phyloP scores from a whole-genome alignment of 92 coral and sea anemone genomes.

The Blastomussa wellsi region DNA sequence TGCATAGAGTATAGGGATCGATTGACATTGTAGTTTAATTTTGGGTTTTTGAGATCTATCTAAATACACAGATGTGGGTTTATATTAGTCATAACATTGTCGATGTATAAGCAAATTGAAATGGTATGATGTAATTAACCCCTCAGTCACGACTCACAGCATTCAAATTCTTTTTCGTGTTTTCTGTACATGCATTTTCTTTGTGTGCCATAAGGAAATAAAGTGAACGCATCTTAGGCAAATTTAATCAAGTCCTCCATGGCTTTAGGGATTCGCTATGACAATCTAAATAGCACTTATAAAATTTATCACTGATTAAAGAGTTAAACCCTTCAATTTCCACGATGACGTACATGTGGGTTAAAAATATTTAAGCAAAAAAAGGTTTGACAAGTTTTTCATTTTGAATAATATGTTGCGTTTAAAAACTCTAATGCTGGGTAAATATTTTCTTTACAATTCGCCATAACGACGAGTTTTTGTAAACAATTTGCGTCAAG shows the following conservation, averaged over 20 bases:
- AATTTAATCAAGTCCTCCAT: not conserved
- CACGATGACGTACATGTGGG: not conserved
- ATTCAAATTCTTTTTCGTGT: not conserved
- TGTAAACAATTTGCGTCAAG: slow-evolving; percentile 12
- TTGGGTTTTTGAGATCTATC: not conserved
- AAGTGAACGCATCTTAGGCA: not conserved
- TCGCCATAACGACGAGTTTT: not conserved
- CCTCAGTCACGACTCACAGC: not conserved
- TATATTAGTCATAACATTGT: not conserved
- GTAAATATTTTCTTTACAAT: slow-evolving; percentile 6
- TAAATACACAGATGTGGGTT: not conserved
- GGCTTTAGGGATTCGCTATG: not conserved
- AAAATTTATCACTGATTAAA: not conserved
- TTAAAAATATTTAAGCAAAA: not conserved
- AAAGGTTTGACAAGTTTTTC: slow-evolving; percentile 17
- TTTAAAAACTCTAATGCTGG: not conserved
- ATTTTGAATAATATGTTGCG: not conserved
- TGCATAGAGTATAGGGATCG: no score
- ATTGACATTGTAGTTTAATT: no score
- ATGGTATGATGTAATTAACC: not conserved
- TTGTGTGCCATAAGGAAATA: not conserved
- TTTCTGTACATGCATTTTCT: not conserved
- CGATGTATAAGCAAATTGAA: not conserved
- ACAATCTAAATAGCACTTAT: not conserved
- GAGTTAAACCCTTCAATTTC: not conserved